Evolutionary conservation across 1,140 invertebrate species (phyloP).

Genomic region (Aphaenogaster rudis): DNA sequence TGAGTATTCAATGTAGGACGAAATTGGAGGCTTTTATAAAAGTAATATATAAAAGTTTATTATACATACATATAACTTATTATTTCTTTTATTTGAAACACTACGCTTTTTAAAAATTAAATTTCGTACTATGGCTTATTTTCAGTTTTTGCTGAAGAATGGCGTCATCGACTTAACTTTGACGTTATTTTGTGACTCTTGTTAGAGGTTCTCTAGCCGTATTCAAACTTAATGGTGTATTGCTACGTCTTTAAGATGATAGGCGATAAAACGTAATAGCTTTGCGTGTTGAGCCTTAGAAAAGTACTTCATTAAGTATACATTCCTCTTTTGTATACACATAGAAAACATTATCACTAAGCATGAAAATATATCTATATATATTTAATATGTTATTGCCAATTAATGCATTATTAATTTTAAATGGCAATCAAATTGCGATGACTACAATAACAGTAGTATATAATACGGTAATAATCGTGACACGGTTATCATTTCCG

Average conservation of each 20-base stretch:
- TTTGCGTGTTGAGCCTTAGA: not conserved
- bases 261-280: not conserved
- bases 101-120: too few species aligned
- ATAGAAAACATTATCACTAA: not conserved
- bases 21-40: too few species aligned
- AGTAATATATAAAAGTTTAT: too few species aligned
- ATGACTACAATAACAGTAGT: not conserved
- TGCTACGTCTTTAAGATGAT: not conserved
- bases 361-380: not conserved
- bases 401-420: not conserved
- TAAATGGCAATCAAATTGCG: not conserved
- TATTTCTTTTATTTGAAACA: too few species aligned
- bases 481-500: not conserved
- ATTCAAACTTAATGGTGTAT: not conserved
- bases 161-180: too few species aligned
- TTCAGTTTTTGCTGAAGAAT: too few species aligned
- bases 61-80: too few species aligned
- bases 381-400: not conserved
- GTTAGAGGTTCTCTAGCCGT: too few species aligned
- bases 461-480: conserved; percentile 18
- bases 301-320: not conserved
- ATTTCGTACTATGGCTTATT: too few species aligned
- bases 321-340: not conserved
- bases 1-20: too few species aligned
- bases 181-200: too few species aligned